Evolutionary conservation across 2,888 invertebrate genomes (phyloP).

Genomic region (Heliconius cydno): DNA sequence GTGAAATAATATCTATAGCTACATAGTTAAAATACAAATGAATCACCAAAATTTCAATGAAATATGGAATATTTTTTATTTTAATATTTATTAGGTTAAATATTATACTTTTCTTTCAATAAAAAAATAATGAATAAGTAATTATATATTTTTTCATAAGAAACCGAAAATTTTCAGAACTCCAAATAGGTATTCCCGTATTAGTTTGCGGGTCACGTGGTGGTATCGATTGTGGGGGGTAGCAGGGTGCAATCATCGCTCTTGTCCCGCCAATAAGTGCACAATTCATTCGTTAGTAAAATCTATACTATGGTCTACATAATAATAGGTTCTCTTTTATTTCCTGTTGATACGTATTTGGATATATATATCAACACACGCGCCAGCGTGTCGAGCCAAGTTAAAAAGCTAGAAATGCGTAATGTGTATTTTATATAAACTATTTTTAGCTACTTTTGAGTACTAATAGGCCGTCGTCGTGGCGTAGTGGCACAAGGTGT

Average conservation of each 20-base stretch:
- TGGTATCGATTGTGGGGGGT: constrained; percentile 55
- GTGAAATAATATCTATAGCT: too few species aligned
- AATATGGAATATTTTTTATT: too few species aligned
- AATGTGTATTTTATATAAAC: too few species aligned
- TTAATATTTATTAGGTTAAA: too few species aligned
- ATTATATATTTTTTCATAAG: neutral
- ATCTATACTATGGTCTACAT: constrained; percentile 31
- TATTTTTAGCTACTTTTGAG: too few species aligned
- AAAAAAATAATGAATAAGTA: neutral
- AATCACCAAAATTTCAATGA: too few species aligned
- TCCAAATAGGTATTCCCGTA: neutral
- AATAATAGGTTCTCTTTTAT: constrained; percentile 21
- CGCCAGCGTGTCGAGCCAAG: too few species aligned
- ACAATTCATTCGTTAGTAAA: constrained; percentile 64
- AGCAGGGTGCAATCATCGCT: constrained; percentile 59
- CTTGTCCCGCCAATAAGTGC: constrained; percentile 62
- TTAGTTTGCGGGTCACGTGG: constrained; percentile 33
- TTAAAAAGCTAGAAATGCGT: too few species aligned
- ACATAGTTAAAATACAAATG: too few species aligned
- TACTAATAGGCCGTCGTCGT: too few species aligned
- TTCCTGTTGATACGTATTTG: neutral
- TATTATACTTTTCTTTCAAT: neutral
- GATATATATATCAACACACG: neutral
- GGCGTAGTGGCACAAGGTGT: too few species aligned
- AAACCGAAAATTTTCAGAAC: neutral